Base-by-base conservation (phyloP, 2,888 invertebrate genomes). In the Sinhomidia bicolor region DNA sequence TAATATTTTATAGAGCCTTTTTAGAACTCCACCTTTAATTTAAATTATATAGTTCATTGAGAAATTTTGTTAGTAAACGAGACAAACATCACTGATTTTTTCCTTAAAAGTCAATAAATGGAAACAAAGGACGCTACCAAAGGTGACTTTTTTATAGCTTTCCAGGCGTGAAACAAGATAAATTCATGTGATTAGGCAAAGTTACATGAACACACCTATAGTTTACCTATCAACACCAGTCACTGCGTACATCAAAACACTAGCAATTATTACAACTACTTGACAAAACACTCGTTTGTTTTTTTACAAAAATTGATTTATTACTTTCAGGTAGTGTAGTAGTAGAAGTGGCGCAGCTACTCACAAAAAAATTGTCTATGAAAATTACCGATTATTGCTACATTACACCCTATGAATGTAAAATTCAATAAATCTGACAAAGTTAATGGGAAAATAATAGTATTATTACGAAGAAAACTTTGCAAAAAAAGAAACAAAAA, bases 201-300 rank as follows among this genome's bases (percentile, higher is more conserved):
- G 14, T 29, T 32, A 65, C 65, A 65, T 32, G 65, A 32, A 32
- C 65, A 65, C 65, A 65, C 65, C 65, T 65, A 10, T 65, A 65
- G 65, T 65, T 65, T 65, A 32, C 65, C 9, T 32, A 65, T 65
- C 65, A 65, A n/a, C 65, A 32, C 65, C 9, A 65, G 65, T 65
- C 65, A 65, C 65, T 26, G n/a, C 65, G 9, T 57, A 57, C n/a
- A 65, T n/a, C n/a, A n/a, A n/a, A n/a, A n/a, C 65, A 65, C 32
- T 32, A 65, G 12, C 26, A 26, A 60, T 60, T 47, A 57, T 57
- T 65, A 65, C 65, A 4, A n/a, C n/a, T n/a, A 17, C 32, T 17
- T 65, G 65, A 32, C 65, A 65, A 32, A 60, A 26, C 60, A 60
- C 4, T 60, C 26, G n/a, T 65, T 65, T 65, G 57, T 65, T 32